Evolutionary conservation across 64 coral and sea anemone species (phyloP), one percentile per base, ranked within the genome.

Genomic region (Stylophora pistillata): DNA sequence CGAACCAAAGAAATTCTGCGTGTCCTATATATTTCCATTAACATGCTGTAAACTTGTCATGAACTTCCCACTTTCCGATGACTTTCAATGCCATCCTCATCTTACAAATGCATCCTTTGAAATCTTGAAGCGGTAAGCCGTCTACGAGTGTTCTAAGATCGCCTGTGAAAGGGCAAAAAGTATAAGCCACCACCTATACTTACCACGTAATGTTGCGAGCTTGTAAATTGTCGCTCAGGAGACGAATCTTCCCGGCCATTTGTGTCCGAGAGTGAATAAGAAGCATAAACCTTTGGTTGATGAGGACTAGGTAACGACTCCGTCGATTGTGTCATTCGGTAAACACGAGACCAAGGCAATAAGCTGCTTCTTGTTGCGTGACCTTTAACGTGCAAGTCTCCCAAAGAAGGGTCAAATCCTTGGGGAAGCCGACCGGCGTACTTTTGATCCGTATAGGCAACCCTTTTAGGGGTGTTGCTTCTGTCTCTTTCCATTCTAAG

Each of bases 341-440:
- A 84, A 26, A 69, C 62, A 53, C 80, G 80, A 28, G 80, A 26
- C 80, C 80, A 70, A 25, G 80, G 80, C 16, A 84, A 10, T 17
- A 84, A 70, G 23, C 61, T 84, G 27, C 30, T 71, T 4, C 32
- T 53, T 6, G 60, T 70, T 37, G 53, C 61, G 58, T 55, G 62
- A 84, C 1, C 26, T 69, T 84, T 68, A 11, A 27, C 5, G 0
- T 68, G 80, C 27, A 33, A 79, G 27, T 79, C 77, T 60, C 59
- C 55, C 25, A 30, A 59, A 60, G 27, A 56, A 5, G 21, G 31
- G 6, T 65, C 73, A 33, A 52, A 25, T 47, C 61, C 34, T 23
- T 25, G 32, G 13, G 80, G 32, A 15, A 84, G 17, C 32, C 20
- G 11, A 34, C 12, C 61, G 13, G 5, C 15, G 80, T 70, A 63